A percentile compares a stretch with the other conserved stretches of the same genome.
These are phyloP conservation scores for Chelmon rostratus DNA, from an alignment of 2,797 vertebrate genomes.

Conservation along the genomic window DNA sequence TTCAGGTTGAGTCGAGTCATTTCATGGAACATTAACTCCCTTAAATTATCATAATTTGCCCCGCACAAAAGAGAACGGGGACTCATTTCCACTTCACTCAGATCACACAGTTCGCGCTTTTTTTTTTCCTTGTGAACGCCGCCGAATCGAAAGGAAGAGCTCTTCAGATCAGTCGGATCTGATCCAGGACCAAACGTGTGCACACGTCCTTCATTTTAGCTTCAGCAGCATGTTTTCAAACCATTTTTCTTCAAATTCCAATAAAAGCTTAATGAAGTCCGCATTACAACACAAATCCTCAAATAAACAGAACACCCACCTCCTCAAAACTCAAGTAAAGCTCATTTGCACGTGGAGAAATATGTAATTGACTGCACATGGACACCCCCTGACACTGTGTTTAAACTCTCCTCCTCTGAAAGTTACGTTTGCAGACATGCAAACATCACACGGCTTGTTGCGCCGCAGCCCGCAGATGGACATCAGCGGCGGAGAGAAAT, in stretches of 20 bases:
- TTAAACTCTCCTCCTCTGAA: background rate
- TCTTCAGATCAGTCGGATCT: no score
- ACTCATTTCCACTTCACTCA: background rate
- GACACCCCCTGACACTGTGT: background rate
- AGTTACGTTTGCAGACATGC: background rate
- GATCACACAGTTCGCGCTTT: background rate
- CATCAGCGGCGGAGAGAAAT: constrained; percentile 23
- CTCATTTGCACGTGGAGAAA: no score
- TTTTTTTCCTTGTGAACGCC: background rate
- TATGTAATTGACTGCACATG: no score
- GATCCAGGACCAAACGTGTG: background rate
- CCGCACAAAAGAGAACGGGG: background rate
- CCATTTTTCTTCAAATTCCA: background rate
- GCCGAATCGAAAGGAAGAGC: no score
- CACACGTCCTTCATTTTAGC: background rate
- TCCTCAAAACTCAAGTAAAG: no score
- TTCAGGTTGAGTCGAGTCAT: constrained; percentile 1
- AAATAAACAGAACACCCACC: no score
- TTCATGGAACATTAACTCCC: constrained; percentile 9
- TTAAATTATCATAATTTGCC: background rate
- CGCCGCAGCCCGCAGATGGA: constrained; percentile 49
- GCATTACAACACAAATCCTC: no score
- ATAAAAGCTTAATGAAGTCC: background rate
- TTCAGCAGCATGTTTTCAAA: background rate
- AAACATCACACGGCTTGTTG: background rate